phyloP scores from a whole-genome alignment of 2,113 vertebrate genomes.

The Boulengeromyrus knoepffleri region DNA sequence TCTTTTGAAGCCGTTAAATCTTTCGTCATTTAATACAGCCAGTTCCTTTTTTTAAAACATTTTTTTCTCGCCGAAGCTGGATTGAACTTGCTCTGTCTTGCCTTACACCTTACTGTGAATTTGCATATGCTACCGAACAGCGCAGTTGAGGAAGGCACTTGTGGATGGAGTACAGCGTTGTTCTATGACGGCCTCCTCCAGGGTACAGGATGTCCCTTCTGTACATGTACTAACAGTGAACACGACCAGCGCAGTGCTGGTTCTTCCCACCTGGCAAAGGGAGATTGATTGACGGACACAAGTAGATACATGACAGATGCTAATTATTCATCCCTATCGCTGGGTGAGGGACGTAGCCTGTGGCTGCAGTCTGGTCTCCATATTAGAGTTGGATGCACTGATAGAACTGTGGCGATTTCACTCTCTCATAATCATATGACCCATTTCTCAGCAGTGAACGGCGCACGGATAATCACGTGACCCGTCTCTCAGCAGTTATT shows the following conservation, averaged over 20 bases:
- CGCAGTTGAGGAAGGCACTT: neutral
- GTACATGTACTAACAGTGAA: neutral
- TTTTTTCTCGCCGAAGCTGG: neutral
- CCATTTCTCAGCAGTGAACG: neutral
- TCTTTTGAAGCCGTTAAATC: neutral
- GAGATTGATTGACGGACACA: neutral
- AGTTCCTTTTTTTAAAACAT: neutral
- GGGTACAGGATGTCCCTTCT: neutral
- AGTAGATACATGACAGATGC: neutral
- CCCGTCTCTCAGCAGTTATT: neutral
- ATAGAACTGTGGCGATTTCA: too few relatives aligned
- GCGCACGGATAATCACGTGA: neutral
- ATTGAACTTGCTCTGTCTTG: neutral
- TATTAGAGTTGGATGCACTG: too few relatives aligned
- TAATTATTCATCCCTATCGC: neutral
- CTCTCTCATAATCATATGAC: neutral
- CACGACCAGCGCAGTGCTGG: neutral
- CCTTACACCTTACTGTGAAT: neutral
- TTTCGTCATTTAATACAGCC: neutral
- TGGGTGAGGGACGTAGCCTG: neutral
- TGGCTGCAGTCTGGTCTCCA: neutral
- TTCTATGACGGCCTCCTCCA: neutral
- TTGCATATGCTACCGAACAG: neutral
- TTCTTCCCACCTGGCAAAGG: neutral
- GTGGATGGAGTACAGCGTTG: neutral